These are phyloP conservation scores for Ceramica pisi DNA, from an alignment of 2,888 invertebrate species.

Conservation along the genomic window DNA sequence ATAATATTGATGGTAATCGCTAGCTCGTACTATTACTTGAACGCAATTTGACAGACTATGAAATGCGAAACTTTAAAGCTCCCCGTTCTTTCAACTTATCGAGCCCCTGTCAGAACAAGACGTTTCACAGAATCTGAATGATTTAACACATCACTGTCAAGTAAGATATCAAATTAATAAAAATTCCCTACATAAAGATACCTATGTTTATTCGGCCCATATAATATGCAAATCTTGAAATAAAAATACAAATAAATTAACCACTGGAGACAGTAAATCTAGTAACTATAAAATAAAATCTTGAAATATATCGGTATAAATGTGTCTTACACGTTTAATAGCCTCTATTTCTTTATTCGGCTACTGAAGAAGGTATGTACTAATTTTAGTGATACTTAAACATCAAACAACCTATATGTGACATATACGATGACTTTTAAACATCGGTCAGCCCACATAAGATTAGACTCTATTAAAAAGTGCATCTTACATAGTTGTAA, in stretches of 20 bases:
- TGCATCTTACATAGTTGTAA: constrained; percentile 20
- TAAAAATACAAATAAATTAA: constrained; percentile 79
- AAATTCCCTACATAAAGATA: constrained; percentile 30
- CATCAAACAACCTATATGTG: constrained; percentile 61
- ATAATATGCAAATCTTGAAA: constrained; percentile 79
- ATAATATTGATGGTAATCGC: constrained; percentile 69
- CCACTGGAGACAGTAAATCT: constrained; percentile 80
- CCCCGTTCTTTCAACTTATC: background rate
- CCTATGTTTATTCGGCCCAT: constrained; percentile 66
- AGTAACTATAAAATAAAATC: constrained; percentile 80
- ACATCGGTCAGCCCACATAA: constrained; percentile 60
- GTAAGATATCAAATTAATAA: constrained; percentile 43
- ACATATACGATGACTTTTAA: constrained; percentile 66
- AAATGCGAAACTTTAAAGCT: constrained; percentile 33
- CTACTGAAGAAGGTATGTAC: constrained; percentile 82
- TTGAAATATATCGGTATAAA: constrained; percentile 83
- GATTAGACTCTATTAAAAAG: constrained; percentile 36
- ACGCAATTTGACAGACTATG: constrained; percentile 42
- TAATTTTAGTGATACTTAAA: constrained; percentile 67
- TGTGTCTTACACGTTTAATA: constrained; percentile 82
- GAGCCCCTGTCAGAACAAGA: background rate
- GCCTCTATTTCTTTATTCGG: constrained; percentile 81
- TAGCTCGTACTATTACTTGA: constrained; percentile 38
- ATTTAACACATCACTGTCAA: constrained; percentile 23
- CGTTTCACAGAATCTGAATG: constrained; percentile 12